phyloP scores from a whole-genome alignment of 2,888 invertebrate species.

The Drosophila picticornis region DNA sequence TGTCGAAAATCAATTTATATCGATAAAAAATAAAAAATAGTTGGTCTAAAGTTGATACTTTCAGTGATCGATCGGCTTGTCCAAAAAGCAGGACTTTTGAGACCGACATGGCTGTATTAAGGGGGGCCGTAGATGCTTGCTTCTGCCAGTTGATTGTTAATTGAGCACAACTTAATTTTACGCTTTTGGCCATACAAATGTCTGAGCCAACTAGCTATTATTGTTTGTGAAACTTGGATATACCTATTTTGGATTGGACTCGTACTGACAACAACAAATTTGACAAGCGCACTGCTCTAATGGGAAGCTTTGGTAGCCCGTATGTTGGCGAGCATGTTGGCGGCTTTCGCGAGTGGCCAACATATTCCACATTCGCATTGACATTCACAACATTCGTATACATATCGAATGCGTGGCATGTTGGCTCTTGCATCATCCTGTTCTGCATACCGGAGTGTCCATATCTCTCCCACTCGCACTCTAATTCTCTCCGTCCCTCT shows the following conservation, averaged over 20 bases:
- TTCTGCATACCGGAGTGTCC: conserved; percentile 43
- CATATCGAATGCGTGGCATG: conserved; percentile 59
- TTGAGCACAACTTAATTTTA: background rate
- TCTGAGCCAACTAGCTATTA: background rate
- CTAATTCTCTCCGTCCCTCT: background rate
- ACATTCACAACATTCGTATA: conserved; percentile 27
- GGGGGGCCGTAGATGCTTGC: background rate
- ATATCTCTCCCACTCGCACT: background rate
- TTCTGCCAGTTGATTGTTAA: background rate
- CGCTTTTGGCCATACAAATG: background rate
- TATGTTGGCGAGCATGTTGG: background rate
- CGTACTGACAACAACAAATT: background rate
- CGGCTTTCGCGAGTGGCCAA: background rate
- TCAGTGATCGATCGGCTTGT: background rate
- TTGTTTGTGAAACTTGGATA: background rate
- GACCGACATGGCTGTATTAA: background rate
- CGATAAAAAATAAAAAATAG: background rate
- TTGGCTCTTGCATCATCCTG: conserved; percentile 41
- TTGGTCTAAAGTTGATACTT: background rate
- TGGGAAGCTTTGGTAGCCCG: conserved; percentile 6
- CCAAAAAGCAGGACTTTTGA: background rate
- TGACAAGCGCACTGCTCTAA: background rate
- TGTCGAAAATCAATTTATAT: background rate
- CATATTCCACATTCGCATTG: conserved; percentile 18
- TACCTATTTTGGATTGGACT: background rate